These are phyloP conservation scores for Chymomyza amoena DNA, from an alignment of 2,888 invertebrate genomes.

Conservation along the genomic window DNA sequence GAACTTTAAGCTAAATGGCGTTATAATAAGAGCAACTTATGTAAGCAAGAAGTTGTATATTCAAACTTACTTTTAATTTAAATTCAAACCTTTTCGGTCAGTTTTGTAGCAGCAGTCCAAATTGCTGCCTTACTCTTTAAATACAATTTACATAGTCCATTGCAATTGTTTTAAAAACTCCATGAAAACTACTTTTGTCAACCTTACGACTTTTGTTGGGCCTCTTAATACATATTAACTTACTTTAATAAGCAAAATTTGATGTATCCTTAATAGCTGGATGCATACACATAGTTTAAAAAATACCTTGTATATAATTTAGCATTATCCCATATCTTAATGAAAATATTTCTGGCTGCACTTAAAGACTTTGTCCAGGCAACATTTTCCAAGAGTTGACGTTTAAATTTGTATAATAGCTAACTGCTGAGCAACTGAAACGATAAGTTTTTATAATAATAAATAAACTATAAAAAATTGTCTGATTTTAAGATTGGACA, in stretches of 20 bases:
- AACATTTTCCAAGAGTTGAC: conserved; percentile 15
- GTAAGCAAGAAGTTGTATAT: too few relatives aligned
- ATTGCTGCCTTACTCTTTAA: neutral
- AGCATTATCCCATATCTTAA: conserved; percentile 35
- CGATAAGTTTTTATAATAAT: neutral
- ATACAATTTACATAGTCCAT: neutral
- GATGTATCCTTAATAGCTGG: neutral
- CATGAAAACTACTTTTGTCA: conserved; percentile 30
- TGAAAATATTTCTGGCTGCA: conserved; percentile 16
- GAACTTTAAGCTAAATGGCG: neutral
- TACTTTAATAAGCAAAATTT: neutral
- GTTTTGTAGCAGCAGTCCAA: neutral
- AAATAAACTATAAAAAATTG: neutral
- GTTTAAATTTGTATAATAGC: conserved; percentile 3
- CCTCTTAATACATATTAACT: neutral
- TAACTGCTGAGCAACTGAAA: neutral
- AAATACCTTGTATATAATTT: conserved; percentile 65
- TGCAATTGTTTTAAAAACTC: conserved; percentile 46
- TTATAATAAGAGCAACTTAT: conserved; percentile 7
- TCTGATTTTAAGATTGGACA: neutral
- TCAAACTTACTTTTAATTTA: neutral
- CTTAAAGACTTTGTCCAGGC: conserved; percentile 25
- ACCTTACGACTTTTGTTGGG: conserved; percentile 51
- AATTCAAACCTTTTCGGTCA: neutral
- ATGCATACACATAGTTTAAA: neutral